phyloP scores from a whole-genome alignment of 2,797 vertebrate species.

The Podarcis lilfordi region DNA sequence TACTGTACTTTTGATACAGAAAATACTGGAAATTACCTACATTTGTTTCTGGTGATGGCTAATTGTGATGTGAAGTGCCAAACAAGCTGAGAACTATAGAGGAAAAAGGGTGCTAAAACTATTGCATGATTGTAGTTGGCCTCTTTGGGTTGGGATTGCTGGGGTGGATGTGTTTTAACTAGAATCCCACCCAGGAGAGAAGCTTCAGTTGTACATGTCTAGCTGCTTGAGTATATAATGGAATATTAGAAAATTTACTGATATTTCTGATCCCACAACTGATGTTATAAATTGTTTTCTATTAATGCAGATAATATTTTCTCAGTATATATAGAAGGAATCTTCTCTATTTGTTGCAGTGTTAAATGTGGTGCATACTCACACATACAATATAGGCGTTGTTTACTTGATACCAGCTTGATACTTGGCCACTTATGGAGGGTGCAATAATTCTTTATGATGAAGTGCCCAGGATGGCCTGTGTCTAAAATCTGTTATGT shows the following conservation, averaged over 20 bases:
- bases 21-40: neutral
- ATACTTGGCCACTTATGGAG: neutral
- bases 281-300: too few species aligned
- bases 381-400: neutral
- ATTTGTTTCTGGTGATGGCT: neutral
- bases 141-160: neutral
- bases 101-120: neutral
- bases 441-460: neutral
- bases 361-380: neutral
- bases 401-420: neutral
- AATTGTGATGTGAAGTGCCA: neutral
- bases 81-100: neutral
- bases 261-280: too few species aligned
- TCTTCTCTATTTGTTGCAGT: neutral
- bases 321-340: neutral
- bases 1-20: neutral
- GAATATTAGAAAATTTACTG: too few species aligned
- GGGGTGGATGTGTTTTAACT: too few species aligned
- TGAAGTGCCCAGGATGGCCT: neutral
- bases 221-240: too few species aligned
- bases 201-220: too few species aligned
- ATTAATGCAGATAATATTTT: neutral
- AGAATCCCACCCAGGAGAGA: neutral
- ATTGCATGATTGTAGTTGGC: neutral
- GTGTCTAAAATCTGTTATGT: neutral